Evolutionary conservation across 2,113 vertebrate species (phyloP).

Genomic region (Empidonax traillii): DNA sequence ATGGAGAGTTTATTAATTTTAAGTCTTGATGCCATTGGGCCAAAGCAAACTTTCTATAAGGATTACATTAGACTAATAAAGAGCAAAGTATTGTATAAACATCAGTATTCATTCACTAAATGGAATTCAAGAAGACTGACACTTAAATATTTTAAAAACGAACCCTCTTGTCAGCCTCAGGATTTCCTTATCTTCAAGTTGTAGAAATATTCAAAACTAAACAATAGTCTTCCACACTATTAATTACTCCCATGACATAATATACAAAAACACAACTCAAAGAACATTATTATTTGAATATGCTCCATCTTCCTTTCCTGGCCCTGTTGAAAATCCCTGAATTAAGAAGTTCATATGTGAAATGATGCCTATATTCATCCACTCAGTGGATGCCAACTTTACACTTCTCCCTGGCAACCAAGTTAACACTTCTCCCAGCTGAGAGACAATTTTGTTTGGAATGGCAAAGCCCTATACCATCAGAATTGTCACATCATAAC

Average conservation of each 20-base stretch:
- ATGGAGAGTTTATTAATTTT: conserved; percentile 3
- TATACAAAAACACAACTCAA: not conserved
- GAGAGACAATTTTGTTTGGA: not conserved
- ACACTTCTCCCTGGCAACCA: not conserved
- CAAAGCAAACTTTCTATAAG: not conserved
- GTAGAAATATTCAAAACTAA: not conserved
- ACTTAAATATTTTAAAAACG: not conserved
- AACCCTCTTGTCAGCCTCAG: not conserved
- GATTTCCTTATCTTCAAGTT: not conserved
- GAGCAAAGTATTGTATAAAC: not conserved
- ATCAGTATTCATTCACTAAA: not conserved
- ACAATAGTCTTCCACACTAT: not conserved
- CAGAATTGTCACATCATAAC: not conserved
- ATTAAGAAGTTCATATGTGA: not conserved
- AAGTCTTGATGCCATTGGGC: not conserved
- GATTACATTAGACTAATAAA: not conserved
- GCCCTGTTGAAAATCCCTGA: not conserved
- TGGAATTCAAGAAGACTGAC: not conserved
- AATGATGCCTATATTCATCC: not conserved
- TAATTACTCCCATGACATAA: not conserved
- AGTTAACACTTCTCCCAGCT: not conserved
- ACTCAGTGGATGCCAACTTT: not conserved
- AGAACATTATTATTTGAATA: not conserved
- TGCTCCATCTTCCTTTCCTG: not conserved
- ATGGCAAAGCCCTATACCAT: not conserved